Conservation (phyloP, 2,797 vertebrate species). For the Paguma larvata region DNA sequence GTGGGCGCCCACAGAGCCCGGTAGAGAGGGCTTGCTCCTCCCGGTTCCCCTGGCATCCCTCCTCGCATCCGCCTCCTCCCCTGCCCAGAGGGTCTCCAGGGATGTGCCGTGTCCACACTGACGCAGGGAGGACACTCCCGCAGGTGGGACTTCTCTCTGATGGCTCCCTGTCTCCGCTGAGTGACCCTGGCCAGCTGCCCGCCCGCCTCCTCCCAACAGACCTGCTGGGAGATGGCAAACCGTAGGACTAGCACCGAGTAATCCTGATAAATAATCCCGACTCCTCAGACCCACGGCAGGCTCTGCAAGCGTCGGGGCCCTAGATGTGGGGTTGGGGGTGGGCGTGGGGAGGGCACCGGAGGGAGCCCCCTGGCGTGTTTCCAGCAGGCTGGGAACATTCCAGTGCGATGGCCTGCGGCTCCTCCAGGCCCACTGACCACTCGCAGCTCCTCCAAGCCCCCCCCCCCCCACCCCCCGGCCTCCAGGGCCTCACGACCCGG, state of each 20-base stretch:
- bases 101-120: background rate
- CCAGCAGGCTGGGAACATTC: background rate
- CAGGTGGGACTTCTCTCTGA: background rate
- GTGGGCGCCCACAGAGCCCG: rapidly evolving
- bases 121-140: background rate
- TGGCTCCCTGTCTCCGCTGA: background rate
- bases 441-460: background rate
- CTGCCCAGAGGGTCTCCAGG: background rate
- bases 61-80: background rate
- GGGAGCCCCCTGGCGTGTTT: background rate
- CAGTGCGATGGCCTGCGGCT: background rate
- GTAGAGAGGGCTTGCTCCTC: background rate
- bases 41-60: rapidly evolving
- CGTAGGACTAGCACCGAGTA: background rate
- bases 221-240: background rate
- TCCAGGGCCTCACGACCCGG: no score
- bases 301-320: background rate
- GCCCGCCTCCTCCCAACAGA: background rate
- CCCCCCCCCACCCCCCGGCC: no score
- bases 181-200: background rate
- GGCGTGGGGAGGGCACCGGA: background rate
- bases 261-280: background rate
- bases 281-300: background rate
- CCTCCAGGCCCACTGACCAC: background rate
- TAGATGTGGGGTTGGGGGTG: background rate